phyloP scores from a whole-genome alignment of 2,797 vertebrate species.

The Clarias pachynema region DNA sequence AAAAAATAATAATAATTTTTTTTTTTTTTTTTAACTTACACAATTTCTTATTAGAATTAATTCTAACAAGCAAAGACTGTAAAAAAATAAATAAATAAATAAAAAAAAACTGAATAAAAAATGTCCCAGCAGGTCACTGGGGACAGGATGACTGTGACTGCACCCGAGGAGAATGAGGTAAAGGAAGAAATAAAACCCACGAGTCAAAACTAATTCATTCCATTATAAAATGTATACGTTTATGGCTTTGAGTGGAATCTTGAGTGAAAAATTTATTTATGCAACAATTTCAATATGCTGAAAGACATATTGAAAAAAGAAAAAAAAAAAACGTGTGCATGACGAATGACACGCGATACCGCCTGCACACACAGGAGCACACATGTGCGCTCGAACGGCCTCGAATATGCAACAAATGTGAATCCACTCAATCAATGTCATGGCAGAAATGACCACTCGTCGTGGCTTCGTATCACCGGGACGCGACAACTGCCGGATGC shows the following conservation, averaged over 20 bases:
- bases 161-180: too few species aligned
- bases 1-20: too few species aligned
- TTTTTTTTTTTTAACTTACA: background rate
- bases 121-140: background rate
- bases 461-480: background rate
- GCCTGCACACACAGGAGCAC: background rate
- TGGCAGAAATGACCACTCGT: constrained; percentile 42
- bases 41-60: background rate
- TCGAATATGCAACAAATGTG: constrained; percentile 48
- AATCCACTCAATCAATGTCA: constrained; percentile 46
- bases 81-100: fast-evolving
- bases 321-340: background rate
- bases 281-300: background rate
- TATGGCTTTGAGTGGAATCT: background rate
- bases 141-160: background rate
- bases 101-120: background rate
- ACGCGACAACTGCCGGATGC: constrained; percentile 49
- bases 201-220: background rate
- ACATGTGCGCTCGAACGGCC: background rate
- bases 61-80: background rate
- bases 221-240: background rate
- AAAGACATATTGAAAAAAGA: background rate
- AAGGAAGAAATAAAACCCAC: background rate
- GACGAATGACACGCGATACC: background rate
- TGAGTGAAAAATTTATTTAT: background rate